phyloP scores from a whole-genome alignment of 2,797 vertebrate species.

The Clarias fuscus region DNA sequence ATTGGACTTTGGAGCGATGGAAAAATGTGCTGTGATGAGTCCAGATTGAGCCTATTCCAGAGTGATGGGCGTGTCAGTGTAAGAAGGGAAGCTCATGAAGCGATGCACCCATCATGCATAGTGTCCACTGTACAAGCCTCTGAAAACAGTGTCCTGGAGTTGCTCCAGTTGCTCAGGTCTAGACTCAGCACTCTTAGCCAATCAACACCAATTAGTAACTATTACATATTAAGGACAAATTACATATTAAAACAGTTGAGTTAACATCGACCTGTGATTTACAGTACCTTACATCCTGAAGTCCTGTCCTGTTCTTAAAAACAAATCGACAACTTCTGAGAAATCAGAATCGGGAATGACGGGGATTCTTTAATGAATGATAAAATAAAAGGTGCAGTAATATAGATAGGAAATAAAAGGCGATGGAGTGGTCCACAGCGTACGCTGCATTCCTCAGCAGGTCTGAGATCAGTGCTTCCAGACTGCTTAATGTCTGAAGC shows the following conservation, averaged over 20 bases:
- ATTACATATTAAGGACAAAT: neutral
- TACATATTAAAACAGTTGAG: neutral
- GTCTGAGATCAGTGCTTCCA: slow-evolving; percentile 16
- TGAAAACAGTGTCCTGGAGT: too few relatives aligned
- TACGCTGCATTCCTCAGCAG: neutral
- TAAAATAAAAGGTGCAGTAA: neutral
- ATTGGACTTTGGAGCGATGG: too few relatives aligned
- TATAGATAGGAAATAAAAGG: neutral
- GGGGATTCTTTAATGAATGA: neutral
- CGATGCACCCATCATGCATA: too few relatives aligned
- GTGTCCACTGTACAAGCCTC: too few relatives aligned
- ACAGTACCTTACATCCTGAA: neutral
- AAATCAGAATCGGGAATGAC: neutral
- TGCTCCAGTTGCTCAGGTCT: too few relatives aligned
- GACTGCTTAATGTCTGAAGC: slow-evolving; percentile 35
- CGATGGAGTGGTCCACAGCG: neutral
- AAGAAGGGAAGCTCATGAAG: too few relatives aligned
- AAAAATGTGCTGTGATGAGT: too few relatives aligned
- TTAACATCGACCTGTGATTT: neutral
- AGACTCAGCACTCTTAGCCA: too few relatives aligned
- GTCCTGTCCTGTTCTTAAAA: neutral
- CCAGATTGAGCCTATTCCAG: too few relatives aligned
- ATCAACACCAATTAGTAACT: neutral
- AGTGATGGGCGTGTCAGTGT: too few relatives aligned
- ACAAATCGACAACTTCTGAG: neutral